Conservation (phyloP, 2,797 vertebrate genomes). For the Dryobates pubescens region DNA sequence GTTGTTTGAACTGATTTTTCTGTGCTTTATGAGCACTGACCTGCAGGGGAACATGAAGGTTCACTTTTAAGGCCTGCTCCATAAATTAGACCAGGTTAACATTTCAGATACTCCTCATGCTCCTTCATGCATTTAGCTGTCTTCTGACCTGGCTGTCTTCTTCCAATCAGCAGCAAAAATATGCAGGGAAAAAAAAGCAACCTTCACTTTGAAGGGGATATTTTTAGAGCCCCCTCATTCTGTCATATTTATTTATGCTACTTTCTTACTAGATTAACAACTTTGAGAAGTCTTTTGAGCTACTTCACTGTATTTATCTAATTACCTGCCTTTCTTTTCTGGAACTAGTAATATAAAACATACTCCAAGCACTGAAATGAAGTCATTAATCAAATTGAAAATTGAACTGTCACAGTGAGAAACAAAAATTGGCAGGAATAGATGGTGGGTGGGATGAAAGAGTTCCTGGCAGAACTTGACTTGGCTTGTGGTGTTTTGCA, state of each 20-base stretch:
- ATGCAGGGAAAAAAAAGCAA: neutral
- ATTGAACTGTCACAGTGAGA: neutral
- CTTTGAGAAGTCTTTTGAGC: conserved; percentile 19
- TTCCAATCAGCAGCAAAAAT: conserved; percentile 26
- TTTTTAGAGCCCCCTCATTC: conserved; percentile 44
- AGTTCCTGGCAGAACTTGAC: neutral
- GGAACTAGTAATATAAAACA: neutral
- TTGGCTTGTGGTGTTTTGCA: neutral
- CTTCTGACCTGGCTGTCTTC: neutral
- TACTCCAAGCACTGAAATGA: conserved; percentile 2
- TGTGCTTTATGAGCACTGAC: conserved; percentile 52
- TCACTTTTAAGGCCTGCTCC: conserved; percentile 14
- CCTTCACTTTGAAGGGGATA: neutral
- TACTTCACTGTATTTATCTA: conserved; percentile 49
- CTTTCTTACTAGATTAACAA: conserved; percentile 18
- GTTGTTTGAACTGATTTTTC: conserved; percentile 24
- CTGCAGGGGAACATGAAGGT: conserved; percentile 44
- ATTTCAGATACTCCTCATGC: neutral
- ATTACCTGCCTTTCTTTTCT: conserved; percentile 40
- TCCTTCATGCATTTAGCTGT: neutral
- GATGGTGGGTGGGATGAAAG: neutral
- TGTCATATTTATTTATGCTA: conserved; percentile 32
- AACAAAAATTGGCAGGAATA: conserved; percentile 34
- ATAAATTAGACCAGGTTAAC: conserved; percentile 48
- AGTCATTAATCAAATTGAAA: conserved; percentile 44